Evolutionary conservation across 2,888 invertebrate species (phyloP).

Genomic region (Cephus nigrinus): DNA sequence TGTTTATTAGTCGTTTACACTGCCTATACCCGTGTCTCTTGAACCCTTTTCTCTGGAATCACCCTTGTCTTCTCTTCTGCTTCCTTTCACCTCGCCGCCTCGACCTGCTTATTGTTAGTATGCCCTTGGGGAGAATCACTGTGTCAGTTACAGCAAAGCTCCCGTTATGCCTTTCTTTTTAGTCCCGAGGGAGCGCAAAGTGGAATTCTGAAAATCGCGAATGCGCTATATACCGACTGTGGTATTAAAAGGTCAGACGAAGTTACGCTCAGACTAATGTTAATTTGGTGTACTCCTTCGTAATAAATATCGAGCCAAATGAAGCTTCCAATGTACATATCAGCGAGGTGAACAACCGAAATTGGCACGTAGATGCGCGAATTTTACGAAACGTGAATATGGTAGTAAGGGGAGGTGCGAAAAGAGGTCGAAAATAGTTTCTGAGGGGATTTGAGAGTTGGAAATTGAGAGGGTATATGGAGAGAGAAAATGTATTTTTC

Average conservation of each 20-base stretch:
- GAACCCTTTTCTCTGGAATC: neutral
- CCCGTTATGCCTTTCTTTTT: slow-evolving; percentile 27
- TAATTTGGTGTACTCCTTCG: neutral
- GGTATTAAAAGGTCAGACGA: neutral
- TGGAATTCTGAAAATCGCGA: slow-evolving; percentile 26
- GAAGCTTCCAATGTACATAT: neutral
- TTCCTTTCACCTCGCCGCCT: neutral
- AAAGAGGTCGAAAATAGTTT: neutral
- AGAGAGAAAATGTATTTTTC: neutral
- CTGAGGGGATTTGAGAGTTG: neutral
- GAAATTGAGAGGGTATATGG: neutral
- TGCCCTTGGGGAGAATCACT: slow-evolving; percentile 29
- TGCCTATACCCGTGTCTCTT: neutral
- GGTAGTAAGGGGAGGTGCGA: neutral
- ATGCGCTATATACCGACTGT: neutral
- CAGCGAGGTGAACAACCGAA: neutral
- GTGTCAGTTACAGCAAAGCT: slow-evolving; percentile 31
- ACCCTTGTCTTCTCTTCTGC: neutral
- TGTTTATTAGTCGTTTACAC: neutral
- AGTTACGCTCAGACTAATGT: neutral
- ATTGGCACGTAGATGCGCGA: neutral
- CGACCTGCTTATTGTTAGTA: slow-evolving; percentile 1
- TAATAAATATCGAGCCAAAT: neutral
- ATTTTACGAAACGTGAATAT: neutral
- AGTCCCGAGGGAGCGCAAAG: slow-evolving; percentile 16